Evolutionary conservation across 2,888 invertebrate species (phyloP).

Genomic region (Platycheirus albimanus): DNA sequence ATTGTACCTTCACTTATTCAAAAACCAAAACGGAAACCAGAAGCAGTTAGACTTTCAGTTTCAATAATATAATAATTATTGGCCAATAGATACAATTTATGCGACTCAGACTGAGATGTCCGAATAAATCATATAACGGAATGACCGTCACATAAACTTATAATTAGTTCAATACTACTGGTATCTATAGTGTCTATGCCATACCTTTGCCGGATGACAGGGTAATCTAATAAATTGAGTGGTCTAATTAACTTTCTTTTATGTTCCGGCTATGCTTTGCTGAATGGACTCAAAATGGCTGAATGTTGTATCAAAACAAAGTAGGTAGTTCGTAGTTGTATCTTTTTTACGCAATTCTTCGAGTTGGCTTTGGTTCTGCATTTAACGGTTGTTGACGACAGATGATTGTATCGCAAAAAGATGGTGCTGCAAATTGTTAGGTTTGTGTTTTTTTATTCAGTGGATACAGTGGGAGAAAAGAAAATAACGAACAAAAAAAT

Average conservation of each 20-base stretch:
- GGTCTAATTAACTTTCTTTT: conserved; percentile 67
- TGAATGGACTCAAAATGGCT: conserved; percentile 10
- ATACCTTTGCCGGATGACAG: conserved; percentile 31
- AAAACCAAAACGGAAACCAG: conserved; percentile 34
- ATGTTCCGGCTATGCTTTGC: conserved; percentile 49
- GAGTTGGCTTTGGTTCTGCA: conserved; percentile 33
- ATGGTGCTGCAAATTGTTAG: conserved; percentile 43
- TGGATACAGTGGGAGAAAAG: neutral
- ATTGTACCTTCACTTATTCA: conserved; percentile 1
- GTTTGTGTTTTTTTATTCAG: conserved; percentile 25
- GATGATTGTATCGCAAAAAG: conserved; percentile 38
- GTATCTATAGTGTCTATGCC: no score
- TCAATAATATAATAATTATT: no score
- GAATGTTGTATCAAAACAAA: neutral
- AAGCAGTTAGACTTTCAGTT: conserved; percentile 38
- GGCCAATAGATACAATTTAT: conserved; percentile 12
- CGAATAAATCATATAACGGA: conserved; percentile 25
- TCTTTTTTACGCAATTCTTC: conserved; percentile 55
- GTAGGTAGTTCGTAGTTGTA: neutral
- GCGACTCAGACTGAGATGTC: conserved; percentile 6
- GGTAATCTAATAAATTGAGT: conserved; percentile 55
- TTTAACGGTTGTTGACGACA: conserved; percentile 61
- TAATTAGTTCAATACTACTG: neutral
- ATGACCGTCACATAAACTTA: neutral
- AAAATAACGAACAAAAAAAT: neutral